Evolutionary conservation across 2,113 vertebrate genomes (phyloP).

Genomic region (Cavia aperea): DNA sequence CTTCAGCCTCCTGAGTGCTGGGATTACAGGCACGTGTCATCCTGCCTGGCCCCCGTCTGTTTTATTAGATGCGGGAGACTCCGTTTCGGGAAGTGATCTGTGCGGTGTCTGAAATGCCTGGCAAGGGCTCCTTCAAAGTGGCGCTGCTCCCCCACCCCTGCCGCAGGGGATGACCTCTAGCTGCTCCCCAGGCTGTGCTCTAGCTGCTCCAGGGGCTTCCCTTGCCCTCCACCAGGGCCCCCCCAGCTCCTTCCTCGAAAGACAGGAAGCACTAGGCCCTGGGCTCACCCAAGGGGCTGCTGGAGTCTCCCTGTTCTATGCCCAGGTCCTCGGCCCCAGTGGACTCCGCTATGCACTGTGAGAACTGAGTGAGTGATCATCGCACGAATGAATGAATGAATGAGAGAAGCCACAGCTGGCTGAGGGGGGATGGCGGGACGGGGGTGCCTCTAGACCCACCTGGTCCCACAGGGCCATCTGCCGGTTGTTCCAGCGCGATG

Average conservation of each 20-base stretch:
- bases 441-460: conserved; percentile 71
- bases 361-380: not conserved
- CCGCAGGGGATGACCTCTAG: no score
- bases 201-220: not conserved
- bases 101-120: not conserved
- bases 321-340: not conserved
- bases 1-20: not conserved
- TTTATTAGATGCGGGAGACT: not conserved
- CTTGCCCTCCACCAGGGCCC: no score
- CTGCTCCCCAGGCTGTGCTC: not conserved
- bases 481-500: conserved; percentile 88
- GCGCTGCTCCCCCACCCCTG: not conserved
- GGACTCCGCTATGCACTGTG: not conserved
- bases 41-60: not conserved
- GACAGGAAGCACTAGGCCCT: not conserved
- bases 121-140: not conserved
- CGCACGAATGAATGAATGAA: no score
- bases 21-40: not conserved
- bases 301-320: not conserved
- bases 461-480: conserved; percentile 91
- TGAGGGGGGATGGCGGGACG: no score
- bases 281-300: not conserved
- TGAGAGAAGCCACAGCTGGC: not conserved
- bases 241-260: not conserved
- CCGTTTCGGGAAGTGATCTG: not conserved